These are phyloP conservation scores for Yponomeuta cagnagella DNA, from an alignment of 2,888 invertebrate species.

Conservation along the genomic window DNA sequence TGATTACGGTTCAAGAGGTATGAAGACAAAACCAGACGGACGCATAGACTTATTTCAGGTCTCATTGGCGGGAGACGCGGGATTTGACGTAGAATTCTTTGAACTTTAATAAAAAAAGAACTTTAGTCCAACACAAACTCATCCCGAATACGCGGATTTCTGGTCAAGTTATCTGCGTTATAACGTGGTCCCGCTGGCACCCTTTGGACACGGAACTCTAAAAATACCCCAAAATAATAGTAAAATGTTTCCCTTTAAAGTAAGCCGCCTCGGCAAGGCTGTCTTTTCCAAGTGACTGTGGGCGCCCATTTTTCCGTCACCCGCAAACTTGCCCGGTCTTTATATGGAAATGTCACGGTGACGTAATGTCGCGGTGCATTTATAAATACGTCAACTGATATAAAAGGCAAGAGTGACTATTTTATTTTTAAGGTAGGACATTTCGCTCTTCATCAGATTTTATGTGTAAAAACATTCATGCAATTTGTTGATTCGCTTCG, in stretches of 20 bases:
- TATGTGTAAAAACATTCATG: neutral
- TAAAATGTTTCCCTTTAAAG: neutral
- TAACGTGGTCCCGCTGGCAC: too few relatives aligned
- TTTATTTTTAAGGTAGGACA: neutral
- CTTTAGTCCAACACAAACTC: too few relatives aligned
- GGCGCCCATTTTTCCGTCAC: neutral
- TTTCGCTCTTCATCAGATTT: neutral
- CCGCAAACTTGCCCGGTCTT: constrained; percentile 15
- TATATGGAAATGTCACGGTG: constrained; percentile 30
- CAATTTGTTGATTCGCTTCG: neutral
- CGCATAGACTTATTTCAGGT: too few relatives aligned
- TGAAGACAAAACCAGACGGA: too few relatives aligned
- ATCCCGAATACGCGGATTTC: too few relatives aligned
- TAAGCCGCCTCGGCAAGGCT: neutral
- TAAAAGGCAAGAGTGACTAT: constrained; percentile 1
- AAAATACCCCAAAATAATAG: neutral
- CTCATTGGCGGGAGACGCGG: too few relatives aligned
- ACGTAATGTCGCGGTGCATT: constrained; percentile 23
- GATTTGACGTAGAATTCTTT: too few relatives aligned
- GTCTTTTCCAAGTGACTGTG: neutral
- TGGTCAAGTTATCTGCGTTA: too few relatives aligned
- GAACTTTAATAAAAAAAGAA: too few relatives aligned
- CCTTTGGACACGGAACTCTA: neutral
- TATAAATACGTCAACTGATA: constrained; percentile 15
- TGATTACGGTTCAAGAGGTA: too few relatives aligned